Base-by-base conservation (phyloP, 2,888 invertebrate genomes). In the Chymomyza caudatula region DNA sequence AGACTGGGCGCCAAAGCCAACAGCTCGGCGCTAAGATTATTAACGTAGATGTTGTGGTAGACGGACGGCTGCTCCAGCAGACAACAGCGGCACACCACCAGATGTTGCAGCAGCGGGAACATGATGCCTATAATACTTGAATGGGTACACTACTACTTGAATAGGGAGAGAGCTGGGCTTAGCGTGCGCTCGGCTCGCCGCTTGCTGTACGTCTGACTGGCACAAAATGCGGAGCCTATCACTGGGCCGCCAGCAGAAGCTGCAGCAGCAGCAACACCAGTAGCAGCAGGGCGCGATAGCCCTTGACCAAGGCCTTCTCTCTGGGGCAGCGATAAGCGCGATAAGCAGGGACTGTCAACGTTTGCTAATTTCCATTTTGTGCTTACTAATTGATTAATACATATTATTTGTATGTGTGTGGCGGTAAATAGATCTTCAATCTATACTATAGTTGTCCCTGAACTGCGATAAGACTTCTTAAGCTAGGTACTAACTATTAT, bases 11-110 rank as follows among this genome's bases (percentile, higher is more conserved):
- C 79, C 49, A 83, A 70, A 1, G 67, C 52, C 19, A 76, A 67
- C 47, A 88, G 64, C 37, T 87, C 83, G 8, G 4, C 44, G n/a
- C 67, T 66, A 25, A 88, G 62, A n/a, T 69, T 71, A 15, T 66
- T 69, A 8, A 74, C 74, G 52, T 82, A 69, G 0, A 88, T 77
- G 55, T 72, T 78, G 54, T 85, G 80, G 5, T 71, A 71, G 23
- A 73, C 55, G 1, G 66, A 44, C 54, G 87, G 87, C 63, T 88
- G 80, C 64, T 88, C 87, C 23, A 65, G 49, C 63, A 88, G 60
- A 51, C 88, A 88, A 60, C 87, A 88, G 53, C 88, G 88, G 52
- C 88, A 88, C 11, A 88, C 75, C 52, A 79, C 62, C 51, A 62
- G 29, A 11, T 67, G 75, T 65, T 73, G 73, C 73, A 83, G 64